A percentile compares a stretch with the other conserved stretches of the same genome.
Conservation (phyloP, 1,140 invertebrate genomes). For the Hyles euphorbiae region DNA sequence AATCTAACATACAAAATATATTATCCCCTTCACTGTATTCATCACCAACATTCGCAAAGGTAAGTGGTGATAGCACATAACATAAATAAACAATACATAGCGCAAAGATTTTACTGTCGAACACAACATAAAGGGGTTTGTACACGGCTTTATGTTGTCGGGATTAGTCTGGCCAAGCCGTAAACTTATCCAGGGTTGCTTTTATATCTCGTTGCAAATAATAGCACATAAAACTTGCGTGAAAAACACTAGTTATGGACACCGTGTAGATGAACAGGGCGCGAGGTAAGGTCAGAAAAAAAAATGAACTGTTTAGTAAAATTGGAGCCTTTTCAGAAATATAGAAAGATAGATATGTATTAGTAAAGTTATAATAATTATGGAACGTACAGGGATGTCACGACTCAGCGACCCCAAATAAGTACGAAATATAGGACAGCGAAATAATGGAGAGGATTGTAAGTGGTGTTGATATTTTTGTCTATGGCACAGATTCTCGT, state of each 20-base stretch:
- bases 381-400: no score
- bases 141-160: slow-evolving; percentile 36
- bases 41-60: background rate
- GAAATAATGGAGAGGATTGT: no score
- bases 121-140: slow-evolving; percentile 63
- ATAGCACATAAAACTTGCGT: slow-evolving; percentile 72
- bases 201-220: slow-evolving; percentile 70
- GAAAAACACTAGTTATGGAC: slow-evolving; percentile 69
- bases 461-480: no score
- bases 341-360: no score
- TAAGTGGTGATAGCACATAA: background rate
- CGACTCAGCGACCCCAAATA: no score
- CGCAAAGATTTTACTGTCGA: slow-evolving; percentile 56
- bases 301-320: no score
- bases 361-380: no score
- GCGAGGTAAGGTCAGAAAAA: slow-evolving; percentile 11
- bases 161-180: slow-evolving; percentile 43
- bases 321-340: no score
- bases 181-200: slow-evolving; percentile 61
- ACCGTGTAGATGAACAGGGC: slow-evolving; percentile 40
- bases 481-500: no score
- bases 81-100: slow-evolving; percentile 55
- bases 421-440: no score
- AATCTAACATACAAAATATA: no score
- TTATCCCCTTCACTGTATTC: background rate